Conservation (phyloP, 1,140 invertebrate genomes). For the Zaprionus nigranus region DNA sequence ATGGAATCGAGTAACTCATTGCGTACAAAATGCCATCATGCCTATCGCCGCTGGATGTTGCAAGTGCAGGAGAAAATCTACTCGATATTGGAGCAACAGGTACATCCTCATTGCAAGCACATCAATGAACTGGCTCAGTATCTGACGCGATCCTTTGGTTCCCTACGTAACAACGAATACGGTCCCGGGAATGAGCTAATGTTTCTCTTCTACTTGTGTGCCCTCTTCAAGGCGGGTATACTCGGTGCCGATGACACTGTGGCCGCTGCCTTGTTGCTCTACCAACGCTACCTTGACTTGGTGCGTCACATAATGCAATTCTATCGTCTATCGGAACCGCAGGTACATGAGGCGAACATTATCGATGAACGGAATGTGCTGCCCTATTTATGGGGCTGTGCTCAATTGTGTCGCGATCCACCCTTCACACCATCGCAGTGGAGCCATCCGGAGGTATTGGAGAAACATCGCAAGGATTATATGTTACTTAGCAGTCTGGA, state of each 20-base stretch:
- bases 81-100: slow-evolving; percentile 27
- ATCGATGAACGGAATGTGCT: slow-evolving; percentile 53
- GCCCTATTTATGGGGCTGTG: slow-evolving; percentile 60
- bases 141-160: slow-evolving; percentile 51
- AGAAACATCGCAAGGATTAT: slow-evolving; percentile 17
- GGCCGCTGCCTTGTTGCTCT: slow-evolving; percentile 53
- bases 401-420: slow-evolving; percentile 33
- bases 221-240: slow-evolving; percentile 47
- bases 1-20: slow-evolving; percentile 20
- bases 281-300: slow-evolving; percentile 44
- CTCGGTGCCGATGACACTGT: slow-evolving; percentile 44
- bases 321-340: slow-evolving; percentile 21
- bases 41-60: slow-evolving; percentile 40
- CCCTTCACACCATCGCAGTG: slow-evolving; percentile 43
- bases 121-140: slow-evolving; percentile 64
- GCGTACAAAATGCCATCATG: background rate
- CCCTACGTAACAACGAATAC: slow-evolving; percentile 18
- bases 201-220: slow-evolving; percentile 63
- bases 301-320: slow-evolving; percentile 39
- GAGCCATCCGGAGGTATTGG: background rate
- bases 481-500: slow-evolving; percentile 49
- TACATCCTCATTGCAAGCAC: slow-evolving; percentile 42
- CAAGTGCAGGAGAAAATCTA: slow-evolving; percentile 47
- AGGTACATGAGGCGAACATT: background rate
- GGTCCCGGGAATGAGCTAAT: slow-evolving; percentile 56